Conservation (phyloP, 1,140 invertebrate species). For the Scaptomyza hsui region DNA sequence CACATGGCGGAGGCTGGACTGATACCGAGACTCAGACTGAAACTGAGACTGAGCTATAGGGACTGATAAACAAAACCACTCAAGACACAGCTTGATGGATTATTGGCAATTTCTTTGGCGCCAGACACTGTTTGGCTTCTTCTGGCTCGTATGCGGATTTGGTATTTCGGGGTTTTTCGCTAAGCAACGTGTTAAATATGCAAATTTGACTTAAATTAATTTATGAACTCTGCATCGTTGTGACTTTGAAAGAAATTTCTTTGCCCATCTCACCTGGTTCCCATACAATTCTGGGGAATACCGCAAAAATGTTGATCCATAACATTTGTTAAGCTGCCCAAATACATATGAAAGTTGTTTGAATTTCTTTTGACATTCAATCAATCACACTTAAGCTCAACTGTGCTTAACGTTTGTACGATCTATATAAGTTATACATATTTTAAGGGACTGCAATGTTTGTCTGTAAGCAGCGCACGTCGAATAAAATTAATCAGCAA, state of each 20-base stretch:
- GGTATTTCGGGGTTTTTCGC: conserved; percentile 27
- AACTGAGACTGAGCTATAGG: conserved; percentile 13
- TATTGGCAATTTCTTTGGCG: conserved; percentile 78
- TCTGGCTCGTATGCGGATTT: conserved; percentile 58
- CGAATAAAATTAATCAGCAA: conserved; percentile 69
- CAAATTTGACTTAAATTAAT: conserved; percentile 69
- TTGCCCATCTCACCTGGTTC: conserved; percentile 32
- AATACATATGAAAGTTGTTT: conserved; percentile 1
- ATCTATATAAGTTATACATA: neutral
- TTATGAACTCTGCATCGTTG: conserved; percentile 51
- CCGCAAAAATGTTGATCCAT: conserved; percentile 26
- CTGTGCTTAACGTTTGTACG: neutral
- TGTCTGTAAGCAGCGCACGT: conserved; percentile 27
- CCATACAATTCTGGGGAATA: conserved; percentile 63
- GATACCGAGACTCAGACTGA: conserved; percentile 11
- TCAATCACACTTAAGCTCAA: neutral
- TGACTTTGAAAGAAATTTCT: conserved; percentile 66
- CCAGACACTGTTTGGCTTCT: conserved; percentile 60
- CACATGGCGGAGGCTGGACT: conserved; percentile 51
- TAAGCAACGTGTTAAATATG: conserved; percentile 65
- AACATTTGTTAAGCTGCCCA: neutral
- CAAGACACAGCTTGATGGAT: conserved; percentile 65
- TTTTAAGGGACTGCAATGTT: neutral
- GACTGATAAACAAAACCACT: conserved; percentile 37
- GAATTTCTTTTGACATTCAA: neutral